These are phyloP conservation scores for Rallus crepitans DNA, from an alignment of 2,797 vertebrate genomes.

Conservation along the genomic window DNA sequence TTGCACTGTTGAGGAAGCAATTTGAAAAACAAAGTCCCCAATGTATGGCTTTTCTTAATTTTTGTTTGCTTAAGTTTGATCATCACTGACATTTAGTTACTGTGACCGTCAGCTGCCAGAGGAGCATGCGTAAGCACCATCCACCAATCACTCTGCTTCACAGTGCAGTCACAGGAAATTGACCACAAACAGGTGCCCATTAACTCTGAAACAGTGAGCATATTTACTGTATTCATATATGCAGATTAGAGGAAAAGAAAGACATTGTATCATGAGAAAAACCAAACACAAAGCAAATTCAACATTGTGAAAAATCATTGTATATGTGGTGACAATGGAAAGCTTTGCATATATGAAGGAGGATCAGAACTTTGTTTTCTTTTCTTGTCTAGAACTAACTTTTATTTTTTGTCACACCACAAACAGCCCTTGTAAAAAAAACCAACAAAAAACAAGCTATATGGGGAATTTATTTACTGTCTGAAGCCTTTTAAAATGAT, in stretches of 20 bases:
- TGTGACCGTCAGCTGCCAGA: neutral
- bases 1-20: neutral
- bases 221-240: neutral
- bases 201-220: neutral
- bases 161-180: neutral
- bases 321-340: neutral
- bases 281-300: neutral
- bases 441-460: fast-evolving
- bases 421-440: neutral
- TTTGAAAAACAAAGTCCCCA: neutral
- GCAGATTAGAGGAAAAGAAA: neutral
- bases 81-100: neutral
- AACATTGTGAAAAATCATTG: neutral
- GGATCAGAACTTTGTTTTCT: neutral
- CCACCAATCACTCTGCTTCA: neutral
- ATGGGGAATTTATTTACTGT: neutral
- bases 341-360: neutral
- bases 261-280: neutral
- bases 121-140: fast-evolving
- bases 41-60: neutral
- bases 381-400: neutral
- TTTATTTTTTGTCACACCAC: neutral
- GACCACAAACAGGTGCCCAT: neutral
- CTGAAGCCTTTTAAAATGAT: neutral
- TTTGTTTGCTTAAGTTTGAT: neutral